Evolutionary conservation across 2,888 invertebrate species (phyloP).

Genomic region (Steinernema hermaphroditum): DNA sequence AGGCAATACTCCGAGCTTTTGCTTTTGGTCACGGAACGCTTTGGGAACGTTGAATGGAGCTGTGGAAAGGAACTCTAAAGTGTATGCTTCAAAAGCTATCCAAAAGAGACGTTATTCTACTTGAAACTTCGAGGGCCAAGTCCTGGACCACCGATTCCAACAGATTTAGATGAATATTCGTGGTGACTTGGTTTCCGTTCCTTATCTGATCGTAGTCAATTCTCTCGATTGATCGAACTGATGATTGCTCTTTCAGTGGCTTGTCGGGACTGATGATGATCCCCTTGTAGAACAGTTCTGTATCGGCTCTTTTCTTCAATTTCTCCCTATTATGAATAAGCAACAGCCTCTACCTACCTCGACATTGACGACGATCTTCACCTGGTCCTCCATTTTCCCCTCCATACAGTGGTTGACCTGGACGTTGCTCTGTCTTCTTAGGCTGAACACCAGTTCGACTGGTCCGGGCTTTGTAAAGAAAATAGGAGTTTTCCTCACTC

Average conservation of each 20-base stretch:
- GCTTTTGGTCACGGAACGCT: slow-evolving; percentile 26
- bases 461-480: not conserved
- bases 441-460: not conserved
- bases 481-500: slow-evolving; percentile 5
- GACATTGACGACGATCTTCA: slow-evolving; percentile 41
- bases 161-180: slow-evolving; percentile 44
- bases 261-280: slow-evolving; percentile 49
- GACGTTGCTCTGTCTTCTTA: not conserved
- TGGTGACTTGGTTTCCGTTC: slow-evolving; percentile 33
- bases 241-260: slow-evolving; percentile 38
- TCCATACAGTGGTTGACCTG: not conserved
- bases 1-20: slow-evolving; percentile 19
- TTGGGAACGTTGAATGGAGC: slow-evolving; percentile 34
- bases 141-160: slow-evolving; percentile 47
- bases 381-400: not conserved
- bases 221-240: slow-evolving; percentile 8
- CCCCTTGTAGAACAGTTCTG: slow-evolving; percentile 55
- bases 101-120: slow-evolving; percentile 34
- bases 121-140: slow-evolving; percentile 54
- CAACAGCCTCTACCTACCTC: not conserved
- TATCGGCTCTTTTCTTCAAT: slow-evolving; percentile 57
- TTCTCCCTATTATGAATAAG: not conserved
- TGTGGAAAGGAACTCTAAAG: slow-evolving; percentile 48
- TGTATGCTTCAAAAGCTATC: not conserved
- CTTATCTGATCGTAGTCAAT: slow-evolving; percentile 4